Percentiles rank a stretch among this genome's conserved stretches.
These are phyloP conservation scores for Danionella cerebrum DNA, from an alignment of 2,113 vertebrate species.

Conservation along the genomic window DNA sequence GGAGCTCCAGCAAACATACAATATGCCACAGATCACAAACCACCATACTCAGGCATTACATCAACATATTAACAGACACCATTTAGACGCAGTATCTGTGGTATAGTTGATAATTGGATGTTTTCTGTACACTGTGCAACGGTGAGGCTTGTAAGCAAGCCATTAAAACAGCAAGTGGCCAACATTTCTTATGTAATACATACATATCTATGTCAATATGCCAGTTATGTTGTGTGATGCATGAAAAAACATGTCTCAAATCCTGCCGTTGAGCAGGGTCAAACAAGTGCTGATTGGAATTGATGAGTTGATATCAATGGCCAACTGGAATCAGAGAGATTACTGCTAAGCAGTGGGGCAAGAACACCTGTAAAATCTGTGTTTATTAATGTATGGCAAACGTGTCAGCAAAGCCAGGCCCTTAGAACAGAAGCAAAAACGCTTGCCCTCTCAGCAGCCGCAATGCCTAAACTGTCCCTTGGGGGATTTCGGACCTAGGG, in stretches of 20 bases:
- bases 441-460: slow-evolving; percentile 18
- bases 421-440: slow-evolving; percentile 14
- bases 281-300: slow-evolving; percentile 34
- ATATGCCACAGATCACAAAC: neutral
- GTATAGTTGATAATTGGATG: neutral
- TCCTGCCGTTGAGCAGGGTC: slow-evolving; percentile 13
- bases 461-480: neutral
- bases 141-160: too few species aligned
- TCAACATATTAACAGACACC: neutral
- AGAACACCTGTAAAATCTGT: slow-evolving; percentile 3
- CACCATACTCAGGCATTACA: neutral
- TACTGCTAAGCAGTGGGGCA: slow-evolving; percentile 1
- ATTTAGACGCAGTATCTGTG: neutral
- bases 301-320: slow-evolving; percentile 40
- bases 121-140: neutral
- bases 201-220: neutral
- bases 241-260: neutral
- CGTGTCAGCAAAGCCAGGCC: slow-evolving; percentile 11
- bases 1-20: neutral
- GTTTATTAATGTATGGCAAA: neutral
- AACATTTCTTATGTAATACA: neutral
- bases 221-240: neutral
- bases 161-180: neutral
- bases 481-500: slow-evolving; percentile 20
- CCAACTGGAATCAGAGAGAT: slow-evolving; percentile 29